Conservation (phyloP, 2,113 vertebrate genomes). For the Irena cyanogastra region DNA sequence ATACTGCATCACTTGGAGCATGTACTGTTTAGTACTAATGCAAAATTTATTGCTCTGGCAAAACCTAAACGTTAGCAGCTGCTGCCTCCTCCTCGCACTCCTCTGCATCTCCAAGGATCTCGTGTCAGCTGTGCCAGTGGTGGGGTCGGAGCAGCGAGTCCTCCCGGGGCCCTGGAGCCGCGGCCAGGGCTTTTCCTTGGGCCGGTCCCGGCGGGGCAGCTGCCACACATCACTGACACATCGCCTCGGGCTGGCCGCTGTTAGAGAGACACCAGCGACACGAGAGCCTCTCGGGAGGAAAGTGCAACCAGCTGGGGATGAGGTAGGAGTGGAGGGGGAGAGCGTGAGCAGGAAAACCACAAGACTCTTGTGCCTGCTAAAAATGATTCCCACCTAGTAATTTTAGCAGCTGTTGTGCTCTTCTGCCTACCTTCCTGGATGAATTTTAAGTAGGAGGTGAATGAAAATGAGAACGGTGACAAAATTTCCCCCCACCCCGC, state of each 20-base stretch:
- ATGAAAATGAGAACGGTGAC: constrained; percentile 21
- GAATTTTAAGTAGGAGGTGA: constrained; percentile 43
- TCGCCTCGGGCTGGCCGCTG: background rate
- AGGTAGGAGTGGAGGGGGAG: background rate
- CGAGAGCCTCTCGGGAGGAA: background rate
- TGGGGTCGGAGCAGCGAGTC: background rate
- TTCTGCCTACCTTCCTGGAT: constrained; percentile 21
- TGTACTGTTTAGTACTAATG: background rate
- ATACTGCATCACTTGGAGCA: constrained; percentile 28
- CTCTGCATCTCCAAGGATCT: background rate
- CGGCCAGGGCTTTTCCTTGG: background rate
- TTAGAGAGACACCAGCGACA: background rate
- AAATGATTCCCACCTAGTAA: constrained; percentile 44
- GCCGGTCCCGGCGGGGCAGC: background rate
- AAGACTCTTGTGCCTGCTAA: constrained; percentile 15
- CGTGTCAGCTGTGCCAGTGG: background rate
- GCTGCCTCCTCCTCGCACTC: constrained; percentile 11
- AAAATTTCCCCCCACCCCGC: background rate
- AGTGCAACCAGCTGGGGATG: background rate
- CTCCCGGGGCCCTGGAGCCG: background rate
- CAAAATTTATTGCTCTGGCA: constrained; percentile 23
- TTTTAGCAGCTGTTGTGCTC: constrained; percentile 39
- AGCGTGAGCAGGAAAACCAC: constrained; percentile 26
- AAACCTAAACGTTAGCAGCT: constrained; percentile 25
- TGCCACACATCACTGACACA: background rate